Percentiles rank a stretch among this genome's conserved stretches.
Conservation (phyloP, 1,140 invertebrate species). For the Gonatopus flavifemur region DNA sequence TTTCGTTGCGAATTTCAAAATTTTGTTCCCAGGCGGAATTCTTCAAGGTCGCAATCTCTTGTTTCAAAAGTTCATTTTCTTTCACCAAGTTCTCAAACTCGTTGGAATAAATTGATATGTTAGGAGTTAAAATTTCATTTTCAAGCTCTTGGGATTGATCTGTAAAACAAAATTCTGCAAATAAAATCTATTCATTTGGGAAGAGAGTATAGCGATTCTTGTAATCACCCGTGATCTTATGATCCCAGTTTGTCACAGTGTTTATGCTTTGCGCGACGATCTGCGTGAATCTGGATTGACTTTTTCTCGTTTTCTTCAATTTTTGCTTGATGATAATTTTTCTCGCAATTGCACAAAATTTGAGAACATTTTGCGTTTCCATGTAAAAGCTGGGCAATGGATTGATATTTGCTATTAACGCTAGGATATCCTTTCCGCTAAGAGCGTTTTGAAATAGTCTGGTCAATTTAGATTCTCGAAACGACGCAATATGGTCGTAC, state of each 20-base stretch:
- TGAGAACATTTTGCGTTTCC: slow-evolving; percentile 79
- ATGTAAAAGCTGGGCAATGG: slow-evolving; percentile 70
- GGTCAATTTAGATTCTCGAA: slow-evolving; percentile 85
- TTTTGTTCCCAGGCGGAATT: slow-evolving; percentile 36
- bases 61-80: slow-evolving; percentile 45
- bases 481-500: slow-evolving; percentile 62
- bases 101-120: slow-evolving; percentile 28
- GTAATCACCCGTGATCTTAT: slow-evolving; percentile 22
- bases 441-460: slow-evolving; percentile 66
- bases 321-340: slow-evolving; percentile 60
- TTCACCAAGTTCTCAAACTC: slow-evolving; percentile 40
- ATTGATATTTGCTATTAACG: slow-evolving; percentile 83
- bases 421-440: slow-evolving; percentile 69
- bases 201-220: no score
- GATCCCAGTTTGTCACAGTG: slow-evolving; percentile 48
- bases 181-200: no score
- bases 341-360: slow-evolving; percentile 74
- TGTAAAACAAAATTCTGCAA: slow-evolving; percentile 1
- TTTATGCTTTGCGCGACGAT: slow-evolving; percentile 42
- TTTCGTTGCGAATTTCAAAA: slow-evolving; percentile 46
- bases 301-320: slow-evolving; percentile 23
- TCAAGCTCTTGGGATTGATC: slow-evolving; percentile 12
- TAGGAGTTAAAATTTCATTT: no score
- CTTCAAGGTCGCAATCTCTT: slow-evolving; percentile 39
- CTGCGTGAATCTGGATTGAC: slow-evolving; percentile 46